Percentiles rank a stretch among this genome's conserved stretches.
Evolutionary conservation across 2,888 invertebrate species (phyloP).

Genomic region (Melitaea athalia): DNA sequence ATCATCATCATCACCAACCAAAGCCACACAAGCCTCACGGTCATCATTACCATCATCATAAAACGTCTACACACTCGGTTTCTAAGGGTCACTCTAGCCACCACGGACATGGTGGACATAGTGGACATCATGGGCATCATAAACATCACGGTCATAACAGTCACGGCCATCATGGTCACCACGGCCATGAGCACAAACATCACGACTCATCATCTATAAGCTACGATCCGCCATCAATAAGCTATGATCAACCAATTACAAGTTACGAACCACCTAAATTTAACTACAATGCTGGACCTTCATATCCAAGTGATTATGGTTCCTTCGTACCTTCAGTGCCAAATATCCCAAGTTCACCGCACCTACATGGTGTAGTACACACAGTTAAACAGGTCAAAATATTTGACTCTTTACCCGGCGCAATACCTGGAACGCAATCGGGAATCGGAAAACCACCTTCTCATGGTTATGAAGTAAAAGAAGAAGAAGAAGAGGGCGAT

Average conservation of each 20-base stretch:
- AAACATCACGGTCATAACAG: slow-evolving; percentile 47
- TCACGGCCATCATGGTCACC: slow-evolving; percentile 52
- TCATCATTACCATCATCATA: slow-evolving; percentile 67
- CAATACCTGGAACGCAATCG: slow-evolving; percentile 45
- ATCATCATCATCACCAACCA: slow-evolving; percentile 74
- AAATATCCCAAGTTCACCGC: slow-evolving; percentile 49
- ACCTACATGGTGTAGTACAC: slow-evolving; percentile 59
- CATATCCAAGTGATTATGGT: slow-evolving; percentile 61
- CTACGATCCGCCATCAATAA: slow-evolving; percentile 50
- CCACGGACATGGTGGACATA: slow-evolving; percentile 45
- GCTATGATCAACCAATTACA: slow-evolving; percentile 50
- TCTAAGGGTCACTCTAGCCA: slow-evolving; percentile 53
- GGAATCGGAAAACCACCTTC: slow-evolving; percentile 30
- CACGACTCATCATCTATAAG: slow-evolving; percentile 49
- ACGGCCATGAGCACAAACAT: slow-evolving; percentile 54
- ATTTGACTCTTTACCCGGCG: slow-evolving; percentile 66
- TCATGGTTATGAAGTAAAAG: slow-evolving; percentile 72
- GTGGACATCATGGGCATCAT: slow-evolving; percentile 43
- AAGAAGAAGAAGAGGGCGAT: slow-evolving; percentile 65
- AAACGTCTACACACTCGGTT: slow-evolving; percentile 58
- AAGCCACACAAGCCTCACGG: slow-evolving; percentile 62
- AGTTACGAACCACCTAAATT: slow-evolving; percentile 40
- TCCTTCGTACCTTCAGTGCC: slow-evolving; percentile 56
- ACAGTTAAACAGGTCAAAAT: slow-evolving; percentile 75
- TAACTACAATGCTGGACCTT: slow-evolving; percentile 45